Evolutionary conservation across 2,888 invertebrate genomes (phyloP).

Genomic region (Sisyra terminalis): DNA sequence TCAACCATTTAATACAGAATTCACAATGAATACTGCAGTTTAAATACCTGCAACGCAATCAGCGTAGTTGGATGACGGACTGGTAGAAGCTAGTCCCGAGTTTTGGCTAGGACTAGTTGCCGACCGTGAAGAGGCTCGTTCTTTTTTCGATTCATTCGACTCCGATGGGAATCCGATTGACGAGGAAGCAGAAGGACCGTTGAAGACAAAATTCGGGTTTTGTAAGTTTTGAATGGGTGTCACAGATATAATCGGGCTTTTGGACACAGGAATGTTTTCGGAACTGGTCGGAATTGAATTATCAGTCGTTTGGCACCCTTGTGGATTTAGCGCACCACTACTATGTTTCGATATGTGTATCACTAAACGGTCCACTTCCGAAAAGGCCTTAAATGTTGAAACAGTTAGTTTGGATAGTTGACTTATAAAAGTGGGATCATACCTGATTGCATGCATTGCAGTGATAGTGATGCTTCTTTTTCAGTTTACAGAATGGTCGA

Average conservation of each 20-base stretch:
- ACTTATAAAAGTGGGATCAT: constrained; percentile 11
- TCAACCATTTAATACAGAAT: not conserved
- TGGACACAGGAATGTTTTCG: constrained; percentile 17
- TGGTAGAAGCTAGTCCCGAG: constrained; percentile 21
- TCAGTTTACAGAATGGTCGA: constrained; percentile 64
- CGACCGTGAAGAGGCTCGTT: constrained; percentile 16
- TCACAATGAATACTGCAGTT: not conserved
- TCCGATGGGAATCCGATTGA: constrained; percentile 10
- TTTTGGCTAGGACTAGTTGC: constrained; percentile 25
- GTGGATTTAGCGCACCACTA: constrained; percentile 34
- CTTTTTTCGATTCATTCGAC: constrained; percentile 9
- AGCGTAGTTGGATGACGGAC: constrained; percentile 3
- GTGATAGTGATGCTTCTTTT: constrained; percentile 61
- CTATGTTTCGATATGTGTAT: constrained; percentile 57
- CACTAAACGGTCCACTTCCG: constrained; percentile 49
- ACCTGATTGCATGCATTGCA: constrained; percentile 65
- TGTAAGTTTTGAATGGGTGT: constrained; percentile 25
- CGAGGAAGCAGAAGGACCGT: not conserved
- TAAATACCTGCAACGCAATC: constrained; percentile 5
- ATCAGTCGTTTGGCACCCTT: constrained; percentile 21
- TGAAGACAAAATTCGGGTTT: constrained; percentile 15
- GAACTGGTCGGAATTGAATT: constrained; percentile 13
- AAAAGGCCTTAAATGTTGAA: constrained; percentile 35
- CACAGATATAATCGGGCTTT: constrained; percentile 23
- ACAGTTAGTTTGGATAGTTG: not conserved